Conservation (phyloP, 2,113 vertebrate genomes). For the Apaloderma vittatum region DNA sequence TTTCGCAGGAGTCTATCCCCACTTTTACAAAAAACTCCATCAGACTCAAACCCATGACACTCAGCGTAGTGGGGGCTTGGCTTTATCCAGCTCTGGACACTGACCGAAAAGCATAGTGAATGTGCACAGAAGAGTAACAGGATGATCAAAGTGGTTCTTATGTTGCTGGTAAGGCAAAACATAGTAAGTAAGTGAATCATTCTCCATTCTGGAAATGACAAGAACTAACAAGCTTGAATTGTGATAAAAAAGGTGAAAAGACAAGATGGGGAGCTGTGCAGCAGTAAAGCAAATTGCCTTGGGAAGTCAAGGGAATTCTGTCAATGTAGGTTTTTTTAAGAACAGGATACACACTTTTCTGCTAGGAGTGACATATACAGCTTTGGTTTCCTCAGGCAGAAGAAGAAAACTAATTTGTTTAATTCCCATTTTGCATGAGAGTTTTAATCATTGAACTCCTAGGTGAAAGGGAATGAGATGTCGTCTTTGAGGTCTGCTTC, state of each 20-base stretch:
- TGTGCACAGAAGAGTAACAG: neutral
- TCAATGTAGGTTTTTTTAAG: neutral
- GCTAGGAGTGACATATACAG: neutral
- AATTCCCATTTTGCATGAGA: neutral
- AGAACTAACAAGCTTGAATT: neutral
- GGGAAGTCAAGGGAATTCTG: rapidly evolving
- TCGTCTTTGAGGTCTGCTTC: neutral
- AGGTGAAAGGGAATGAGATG: neutral
- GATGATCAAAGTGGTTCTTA: neutral
- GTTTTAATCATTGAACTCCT: neutral
- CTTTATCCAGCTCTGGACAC: neutral
- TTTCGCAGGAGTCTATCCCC: too few species aligned
- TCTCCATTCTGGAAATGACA: neutral
- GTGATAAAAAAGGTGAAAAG: neutral
- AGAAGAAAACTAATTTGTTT: neutral
- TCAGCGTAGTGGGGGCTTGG: neutral
- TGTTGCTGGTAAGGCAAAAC: neutral
- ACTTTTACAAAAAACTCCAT: too few species aligned
- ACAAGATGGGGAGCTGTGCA: neutral
- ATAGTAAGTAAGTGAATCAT: neutral
- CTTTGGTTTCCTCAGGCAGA: neutral
- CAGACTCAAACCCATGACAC: too few species aligned
- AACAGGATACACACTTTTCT: neutral
- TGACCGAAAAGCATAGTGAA: neutral
- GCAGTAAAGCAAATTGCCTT: neutral